Conservation (phyloP, 2,113 vertebrate species). For the Canis aureus region DNA sequence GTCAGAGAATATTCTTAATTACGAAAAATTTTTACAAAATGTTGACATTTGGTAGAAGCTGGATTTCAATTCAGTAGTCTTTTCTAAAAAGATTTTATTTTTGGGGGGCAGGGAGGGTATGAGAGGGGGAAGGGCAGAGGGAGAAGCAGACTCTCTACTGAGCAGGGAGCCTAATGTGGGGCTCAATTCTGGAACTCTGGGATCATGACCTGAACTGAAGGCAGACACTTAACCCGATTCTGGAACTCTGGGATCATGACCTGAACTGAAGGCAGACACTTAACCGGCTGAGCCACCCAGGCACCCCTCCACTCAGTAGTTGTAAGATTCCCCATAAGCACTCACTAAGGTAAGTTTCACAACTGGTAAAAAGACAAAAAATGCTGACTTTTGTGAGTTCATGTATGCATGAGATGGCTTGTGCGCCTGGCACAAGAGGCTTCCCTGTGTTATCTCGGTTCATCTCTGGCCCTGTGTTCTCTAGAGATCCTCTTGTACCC, state of each 20-base stretch:
- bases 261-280: neutral
- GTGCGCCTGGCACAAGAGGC: accelerated
- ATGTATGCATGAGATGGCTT: accelerated
- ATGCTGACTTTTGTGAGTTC: neutral
- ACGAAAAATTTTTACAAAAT: neutral
- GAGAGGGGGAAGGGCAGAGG: neutral
- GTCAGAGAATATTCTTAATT: neutral
- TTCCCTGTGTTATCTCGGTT: accelerated
- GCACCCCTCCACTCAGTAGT: neutral
- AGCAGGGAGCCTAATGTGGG: neutral
- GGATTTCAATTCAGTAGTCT: neutral
- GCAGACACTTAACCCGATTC: neutral
- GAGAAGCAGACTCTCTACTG: neutral
- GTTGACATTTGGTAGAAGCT: neutral
- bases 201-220: neutral
- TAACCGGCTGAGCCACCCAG: neutral
- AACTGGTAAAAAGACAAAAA: neutral
- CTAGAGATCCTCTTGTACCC: neutral
- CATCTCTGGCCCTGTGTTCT: neutral
- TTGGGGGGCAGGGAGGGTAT: too few relatives aligned
- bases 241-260: neutral
- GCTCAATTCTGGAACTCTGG: neutral
- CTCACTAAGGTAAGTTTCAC: neutral
- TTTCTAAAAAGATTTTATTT: too few relatives aligned
- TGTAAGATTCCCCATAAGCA: neutral